Percentiles rank a stretch among this genome's conserved stretches.
These are phyloP conservation scores for Paramormyrops kingsleyae DNA, from an alignment of 2,113 vertebrate species.

Conservation along the genomic window DNA sequence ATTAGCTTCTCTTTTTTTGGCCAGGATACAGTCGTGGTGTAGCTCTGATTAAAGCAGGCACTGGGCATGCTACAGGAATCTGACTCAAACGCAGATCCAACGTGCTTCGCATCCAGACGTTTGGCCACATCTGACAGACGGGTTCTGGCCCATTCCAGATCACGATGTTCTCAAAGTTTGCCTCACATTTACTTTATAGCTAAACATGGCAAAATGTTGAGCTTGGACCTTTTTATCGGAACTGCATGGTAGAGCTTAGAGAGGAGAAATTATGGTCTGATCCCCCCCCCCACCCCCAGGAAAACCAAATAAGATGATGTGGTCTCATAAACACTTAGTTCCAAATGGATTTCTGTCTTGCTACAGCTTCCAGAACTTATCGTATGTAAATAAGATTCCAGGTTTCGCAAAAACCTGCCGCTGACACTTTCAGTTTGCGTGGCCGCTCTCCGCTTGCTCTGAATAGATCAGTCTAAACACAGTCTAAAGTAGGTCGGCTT, in stretches of 20 bases:
- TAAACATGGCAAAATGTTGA: background rate
- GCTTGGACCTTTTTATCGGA: background rate
- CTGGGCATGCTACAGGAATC: background rate
- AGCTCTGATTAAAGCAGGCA: background rate
- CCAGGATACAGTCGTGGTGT: background rate
- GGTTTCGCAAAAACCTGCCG: background rate
- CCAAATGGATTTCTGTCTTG: background rate
- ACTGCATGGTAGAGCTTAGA: slow-evolving; percentile 7
- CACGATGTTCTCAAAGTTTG: background rate
- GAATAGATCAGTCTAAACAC: background rate
- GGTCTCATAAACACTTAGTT: background rate
- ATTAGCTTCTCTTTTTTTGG: background rate
- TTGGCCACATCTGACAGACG: background rate
- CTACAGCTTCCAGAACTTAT: background rate
- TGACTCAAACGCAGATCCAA: background rate
- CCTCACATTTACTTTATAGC: background rate
- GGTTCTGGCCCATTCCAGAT: background rate
- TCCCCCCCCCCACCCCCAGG: background rate
- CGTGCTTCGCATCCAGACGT: background rate
- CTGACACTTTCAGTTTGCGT: background rate
- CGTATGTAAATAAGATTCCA: background rate
- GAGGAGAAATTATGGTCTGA: slow-evolving; percentile 7
- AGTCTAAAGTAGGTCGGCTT: background rate
- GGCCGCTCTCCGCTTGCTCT: background rate
- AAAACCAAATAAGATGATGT: slow-evolving; percentile 22